Evolutionary conservation across 2,797 vertebrate species (phyloP).

Genomic region (Fringilla coelebs): DNA sequence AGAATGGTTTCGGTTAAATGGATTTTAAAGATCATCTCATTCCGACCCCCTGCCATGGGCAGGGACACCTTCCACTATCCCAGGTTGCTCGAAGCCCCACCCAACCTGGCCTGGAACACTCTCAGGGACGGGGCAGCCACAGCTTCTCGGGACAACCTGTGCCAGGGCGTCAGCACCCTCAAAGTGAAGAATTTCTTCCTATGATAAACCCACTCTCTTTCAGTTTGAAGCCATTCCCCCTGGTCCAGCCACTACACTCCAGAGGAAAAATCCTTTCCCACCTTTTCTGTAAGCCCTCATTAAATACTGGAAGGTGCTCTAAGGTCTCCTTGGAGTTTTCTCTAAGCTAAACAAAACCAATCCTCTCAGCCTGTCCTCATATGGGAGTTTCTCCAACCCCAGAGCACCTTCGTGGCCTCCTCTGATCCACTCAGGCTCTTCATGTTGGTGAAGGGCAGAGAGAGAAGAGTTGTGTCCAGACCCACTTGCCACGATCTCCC

Average conservation of each 20-base stretch:
- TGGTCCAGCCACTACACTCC: neutral
- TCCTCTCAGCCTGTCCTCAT: neutral
- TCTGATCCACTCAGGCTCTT: neutral
- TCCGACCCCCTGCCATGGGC: accelerated
- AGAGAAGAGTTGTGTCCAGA: neutral
- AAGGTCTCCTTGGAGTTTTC: neutral
- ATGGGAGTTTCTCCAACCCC: neutral
- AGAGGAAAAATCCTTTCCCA: neutral
- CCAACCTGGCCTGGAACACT: neutral
- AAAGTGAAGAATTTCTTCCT: neutral
- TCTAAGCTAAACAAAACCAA: neutral
- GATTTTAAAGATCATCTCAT: neutral
- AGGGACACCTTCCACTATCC: neutral
- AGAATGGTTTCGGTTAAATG: neutral
- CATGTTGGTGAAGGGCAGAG: neutral
- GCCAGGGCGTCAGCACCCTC: neutral
- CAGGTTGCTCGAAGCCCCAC: accelerated
- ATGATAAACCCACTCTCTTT: neutral
- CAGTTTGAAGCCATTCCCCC: neutral
- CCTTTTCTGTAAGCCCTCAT: neutral
- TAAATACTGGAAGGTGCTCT: neutral
- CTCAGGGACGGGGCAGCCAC: neutral
- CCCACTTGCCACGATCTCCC: neutral
- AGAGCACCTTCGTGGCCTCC: neutral
- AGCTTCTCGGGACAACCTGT: neutral